A percentile compares a stretch with the other conserved stretches of the same genome.
Evolutionary conservation across 2,113 vertebrate species (phyloP).

Genomic region (Thomomys bottae): DNA sequence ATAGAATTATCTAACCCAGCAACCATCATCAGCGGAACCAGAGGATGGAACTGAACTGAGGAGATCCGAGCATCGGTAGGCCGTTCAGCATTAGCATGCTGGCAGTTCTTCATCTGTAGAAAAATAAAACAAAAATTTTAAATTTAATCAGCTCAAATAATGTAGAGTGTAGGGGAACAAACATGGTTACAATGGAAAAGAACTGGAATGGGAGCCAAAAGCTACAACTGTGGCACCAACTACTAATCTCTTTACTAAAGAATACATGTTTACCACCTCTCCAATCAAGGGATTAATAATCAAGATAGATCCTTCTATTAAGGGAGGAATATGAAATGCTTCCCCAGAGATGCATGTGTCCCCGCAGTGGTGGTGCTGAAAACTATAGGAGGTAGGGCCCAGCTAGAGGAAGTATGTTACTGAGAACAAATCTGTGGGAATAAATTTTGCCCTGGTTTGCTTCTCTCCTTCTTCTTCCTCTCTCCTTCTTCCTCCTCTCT

Average conservation of each 20-base stretch:
- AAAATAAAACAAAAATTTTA: slow-evolving; percentile 32
- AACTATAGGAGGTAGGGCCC: background rate
- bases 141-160: slow-evolving; percentile 23
- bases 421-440: background rate
- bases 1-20: slow-evolving; percentile 91
- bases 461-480: too few relatives aligned
- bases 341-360: background rate
- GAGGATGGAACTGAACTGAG: slow-evolving; percentile 94
- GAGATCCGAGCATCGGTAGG: slow-evolving; percentile 85
- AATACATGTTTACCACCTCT: slow-evolving; percentile 3
- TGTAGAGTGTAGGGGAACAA: background rate
- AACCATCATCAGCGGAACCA: slow-evolving; percentile 94
- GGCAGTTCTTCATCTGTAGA: slow-evolving; percentile 91
- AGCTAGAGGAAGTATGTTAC: background rate
- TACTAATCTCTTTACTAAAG: background rate
- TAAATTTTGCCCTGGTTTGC: background rate
- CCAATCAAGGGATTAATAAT: background rate
- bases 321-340: background rate
- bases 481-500: too few relatives aligned
- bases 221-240: background rate
- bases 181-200: background rate
- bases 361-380: background rate
- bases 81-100: slow-evolving; percentile 90
- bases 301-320: background rate
- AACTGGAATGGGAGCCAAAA: background rate